Conservation (phyloP, 2,797 vertebrate species). For the Clarias fuscus region DNA sequence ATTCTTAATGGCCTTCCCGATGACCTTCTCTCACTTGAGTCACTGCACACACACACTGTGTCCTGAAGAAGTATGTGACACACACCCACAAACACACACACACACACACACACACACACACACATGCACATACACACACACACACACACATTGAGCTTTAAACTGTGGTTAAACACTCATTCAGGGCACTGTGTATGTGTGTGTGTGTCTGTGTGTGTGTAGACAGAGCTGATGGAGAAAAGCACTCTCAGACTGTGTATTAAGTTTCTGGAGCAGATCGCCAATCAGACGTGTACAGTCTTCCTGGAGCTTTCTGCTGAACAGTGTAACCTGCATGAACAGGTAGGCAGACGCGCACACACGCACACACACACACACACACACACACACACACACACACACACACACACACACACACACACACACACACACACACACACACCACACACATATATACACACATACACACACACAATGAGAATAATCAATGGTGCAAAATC, state of each 20-base stretch:
- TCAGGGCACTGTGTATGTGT: conserved; percentile 14
- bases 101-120: neutral
- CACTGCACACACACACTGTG: conserved; percentile 14
- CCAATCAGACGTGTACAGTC: conserved; percentile 77
- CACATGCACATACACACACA: neutral
- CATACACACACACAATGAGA: neutral
- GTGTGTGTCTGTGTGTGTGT: conserved; percentile 2
- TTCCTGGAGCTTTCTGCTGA: conserved; percentile 88
- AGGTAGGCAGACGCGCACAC: conserved; percentile 72
- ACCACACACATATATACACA: neutral
- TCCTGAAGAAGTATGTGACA: conserved; percentile 9
- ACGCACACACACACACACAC: neutral
- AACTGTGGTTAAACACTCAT: neutral
- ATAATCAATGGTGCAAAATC: neutral
- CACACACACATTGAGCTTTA: neutral
- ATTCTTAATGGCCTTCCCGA: conserved; percentile 21
- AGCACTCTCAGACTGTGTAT: conserved; percentile 79
- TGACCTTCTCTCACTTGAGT: conserved; percentile 29
- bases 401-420: neutral
- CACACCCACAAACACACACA: conserved; percentile 4
- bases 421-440: neutral
- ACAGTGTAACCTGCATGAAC: conserved; percentile 85
- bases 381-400: neutral
- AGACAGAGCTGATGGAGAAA: conserved; percentile 80
- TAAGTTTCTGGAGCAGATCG: conserved; percentile 87